Evolutionary conservation across 2,113 vertebrate genomes (phyloP).

Genomic region (Cricetomys ansorgei): DNA sequence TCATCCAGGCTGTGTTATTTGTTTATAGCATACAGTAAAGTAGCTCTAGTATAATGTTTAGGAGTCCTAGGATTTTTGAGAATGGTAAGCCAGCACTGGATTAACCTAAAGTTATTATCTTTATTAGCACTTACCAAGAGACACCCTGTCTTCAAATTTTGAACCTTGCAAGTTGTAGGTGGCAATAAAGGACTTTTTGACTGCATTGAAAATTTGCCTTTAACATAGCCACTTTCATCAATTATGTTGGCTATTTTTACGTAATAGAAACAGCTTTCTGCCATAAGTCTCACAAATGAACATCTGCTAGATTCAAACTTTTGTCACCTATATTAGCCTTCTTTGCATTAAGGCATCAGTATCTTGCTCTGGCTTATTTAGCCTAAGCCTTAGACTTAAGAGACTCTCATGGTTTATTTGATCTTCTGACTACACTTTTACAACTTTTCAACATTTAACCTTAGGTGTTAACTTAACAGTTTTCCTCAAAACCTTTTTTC

Average conservation of each 20-base stretch:
- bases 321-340: neutral
- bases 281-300: neutral
- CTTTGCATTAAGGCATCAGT: neutral
- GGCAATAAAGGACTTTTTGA: neutral
- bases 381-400: neutral
- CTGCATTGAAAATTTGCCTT: neutral
- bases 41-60: neutral
- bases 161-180: neutral
- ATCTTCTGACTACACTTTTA: neutral
- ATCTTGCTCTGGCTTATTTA: neutral
- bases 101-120: neutral
- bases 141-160: neutral
- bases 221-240: neutral
- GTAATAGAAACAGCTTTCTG: neutral
- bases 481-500: neutral
- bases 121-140: neutral
- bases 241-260: neutral
- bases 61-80: neutral
- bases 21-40: neutral
- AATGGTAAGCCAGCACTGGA: neutral
- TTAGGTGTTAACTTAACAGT: neutral
- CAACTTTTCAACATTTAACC: neutral
- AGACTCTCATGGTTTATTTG: neutral
- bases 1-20: neutral
- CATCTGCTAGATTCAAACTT: neutral